Base-by-base conservation (phyloP, 2,888 invertebrate genomes). In the Orchestes rusci region DNA sequence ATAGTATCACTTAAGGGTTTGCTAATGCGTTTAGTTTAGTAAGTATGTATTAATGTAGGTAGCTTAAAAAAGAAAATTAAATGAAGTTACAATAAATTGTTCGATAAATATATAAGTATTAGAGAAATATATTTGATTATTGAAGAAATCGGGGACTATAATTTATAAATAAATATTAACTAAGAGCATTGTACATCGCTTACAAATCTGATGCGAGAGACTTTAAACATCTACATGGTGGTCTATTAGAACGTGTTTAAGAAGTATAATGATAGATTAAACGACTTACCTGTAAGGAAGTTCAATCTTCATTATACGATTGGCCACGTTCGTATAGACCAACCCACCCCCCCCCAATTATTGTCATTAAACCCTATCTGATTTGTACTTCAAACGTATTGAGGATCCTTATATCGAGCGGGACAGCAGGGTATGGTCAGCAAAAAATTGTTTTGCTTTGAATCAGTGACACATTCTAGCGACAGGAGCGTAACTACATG, bases 141-240 rank as follows among this genome's bases (percentile, higher is more conserved):
- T 23, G 10, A 7, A 23, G 5, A 23, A 23, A 7, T 5, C 10
- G 23, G 5, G 10, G 23, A 23, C 23, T 10, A 7, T 10, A 7
- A 23, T 23, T 7, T 23, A 23, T 7, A 7, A 23, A 23, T 10
- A 23, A 7, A 23, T 10, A 23, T 23, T 23, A 23, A 23, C 7
- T 23, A 23, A 5, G 10, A 23, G 23, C 10, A 7, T 23, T 23
- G 10, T 10, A 23, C 23, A 23, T 23, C 23, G 23, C 23, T 23
- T 23, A 23, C 23, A 23, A 23, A 23, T 7, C 23, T 23, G 10
- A 23, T 23, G 10, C 10, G 10, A 10, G 23, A 23, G 10, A 10
- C 23, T 23, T 23, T 23, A 23, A 23, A 23, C 23, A 23, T 23
- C 23, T 23, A 23, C 23, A 23, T 23, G 23, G 23, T 23, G 23